phyloP scores from a whole-genome alignment of 1,140 invertebrate species.

The Scaptodrosophila lebanonensis region DNA sequence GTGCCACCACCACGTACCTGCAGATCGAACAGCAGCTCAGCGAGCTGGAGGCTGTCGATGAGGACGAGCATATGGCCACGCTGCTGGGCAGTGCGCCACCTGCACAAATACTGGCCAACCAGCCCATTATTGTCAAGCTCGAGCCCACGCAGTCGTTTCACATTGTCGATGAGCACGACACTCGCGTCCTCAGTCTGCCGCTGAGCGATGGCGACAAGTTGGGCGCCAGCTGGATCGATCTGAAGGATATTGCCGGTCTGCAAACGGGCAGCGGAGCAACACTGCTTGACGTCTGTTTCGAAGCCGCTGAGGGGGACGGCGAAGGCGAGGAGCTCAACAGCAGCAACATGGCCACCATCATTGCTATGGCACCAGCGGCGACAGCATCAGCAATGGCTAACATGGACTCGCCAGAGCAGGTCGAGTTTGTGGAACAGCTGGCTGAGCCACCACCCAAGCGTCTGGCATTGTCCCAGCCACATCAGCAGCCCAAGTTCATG shows the following conservation, averaged over 20 bases:
- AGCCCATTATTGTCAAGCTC: slow-evolving; percentile 73
- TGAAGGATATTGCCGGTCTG: slow-evolving; percentile 69
- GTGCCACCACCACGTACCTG: slow-evolving; percentile 51
- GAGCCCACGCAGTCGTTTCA: slow-evolving; percentile 71
- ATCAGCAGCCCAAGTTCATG: slow-evolving; percentile 43
- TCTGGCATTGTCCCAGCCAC: slow-evolving; percentile 34
- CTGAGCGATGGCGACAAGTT: slow-evolving; percentile 63
- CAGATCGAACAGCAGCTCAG: slow-evolving; percentile 65
- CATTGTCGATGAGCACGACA: slow-evolving; percentile 69
- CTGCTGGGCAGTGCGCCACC: slow-evolving; percentile 45
- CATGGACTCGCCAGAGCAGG: slow-evolving; percentile 16
- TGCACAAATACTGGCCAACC: slow-evolving; percentile 49
- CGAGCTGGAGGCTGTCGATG: slow-evolving; percentile 55
- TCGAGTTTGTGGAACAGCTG: slow-evolving; percentile 10
- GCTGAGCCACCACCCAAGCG: slow-evolving; percentile 49
- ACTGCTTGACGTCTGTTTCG: slow-evolving; percentile 67
- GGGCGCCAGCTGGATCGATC: slow-evolving; percentile 72
- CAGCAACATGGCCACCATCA: slow-evolving; percentile 31
- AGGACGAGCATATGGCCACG: slow-evolving; percentile 63
- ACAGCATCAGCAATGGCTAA: slow-evolving; percentile 11
- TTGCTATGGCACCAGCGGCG: slow-evolving; percentile 34
- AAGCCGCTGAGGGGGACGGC: slow-evolving; percentile 29
- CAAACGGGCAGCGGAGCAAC: slow-evolving; percentile 56
- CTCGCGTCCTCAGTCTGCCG: slow-evolving; percentile 62
- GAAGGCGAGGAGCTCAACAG: slow-evolving; percentile 30